Conservation (phyloP, 2,888 invertebrate species). For the Xylocampa areola region DNA sequence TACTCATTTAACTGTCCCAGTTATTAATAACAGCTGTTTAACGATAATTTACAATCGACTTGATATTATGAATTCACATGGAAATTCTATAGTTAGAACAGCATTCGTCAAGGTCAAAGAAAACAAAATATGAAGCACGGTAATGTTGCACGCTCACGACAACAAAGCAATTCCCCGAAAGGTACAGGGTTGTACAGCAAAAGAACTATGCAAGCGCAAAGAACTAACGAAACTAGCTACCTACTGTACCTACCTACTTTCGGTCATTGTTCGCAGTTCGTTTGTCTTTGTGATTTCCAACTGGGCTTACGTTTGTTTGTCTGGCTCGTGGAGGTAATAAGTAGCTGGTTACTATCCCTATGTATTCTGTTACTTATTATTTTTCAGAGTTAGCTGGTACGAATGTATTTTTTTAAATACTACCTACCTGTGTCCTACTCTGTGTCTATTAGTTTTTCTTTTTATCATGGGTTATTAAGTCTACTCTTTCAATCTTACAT, state of each 20-base stretch:
- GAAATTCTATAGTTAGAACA: constrained; percentile 19
- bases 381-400: constrained; percentile 8
- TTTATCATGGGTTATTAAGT: too few relatives aligned
- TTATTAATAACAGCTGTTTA: too few relatives aligned
- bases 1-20: too few relatives aligned
- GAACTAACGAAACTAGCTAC: constrained; percentile 60
- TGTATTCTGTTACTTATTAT: constrained; percentile 48
- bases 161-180: constrained; percentile 55
- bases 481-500: too few relatives aligned
- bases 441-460: too few relatives aligned
- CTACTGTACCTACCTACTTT: constrained; percentile 47
- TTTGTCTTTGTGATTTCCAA: constrained; percentile 72
- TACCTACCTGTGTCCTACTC: too few relatives aligned
- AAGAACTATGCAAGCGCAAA: constrained; percentile 53
- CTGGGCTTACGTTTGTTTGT: constrained; percentile 65
- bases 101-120: constrained; percentile 35
- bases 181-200: constrained; percentile 52
- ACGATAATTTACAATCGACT: too few relatives aligned
- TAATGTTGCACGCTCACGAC: constrained; percentile 51
- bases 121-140: constrained; percentile 37
- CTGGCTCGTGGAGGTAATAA: constrained; percentile 45
- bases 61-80: constrained; percentile 38
- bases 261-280: constrained; percentile 68
- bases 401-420: background rate
- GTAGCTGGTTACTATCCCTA: constrained; percentile 53